phyloP scores from a whole-genome alignment of 2,888 invertebrate genomes.

The Megaustenia siamemsis region DNA sequence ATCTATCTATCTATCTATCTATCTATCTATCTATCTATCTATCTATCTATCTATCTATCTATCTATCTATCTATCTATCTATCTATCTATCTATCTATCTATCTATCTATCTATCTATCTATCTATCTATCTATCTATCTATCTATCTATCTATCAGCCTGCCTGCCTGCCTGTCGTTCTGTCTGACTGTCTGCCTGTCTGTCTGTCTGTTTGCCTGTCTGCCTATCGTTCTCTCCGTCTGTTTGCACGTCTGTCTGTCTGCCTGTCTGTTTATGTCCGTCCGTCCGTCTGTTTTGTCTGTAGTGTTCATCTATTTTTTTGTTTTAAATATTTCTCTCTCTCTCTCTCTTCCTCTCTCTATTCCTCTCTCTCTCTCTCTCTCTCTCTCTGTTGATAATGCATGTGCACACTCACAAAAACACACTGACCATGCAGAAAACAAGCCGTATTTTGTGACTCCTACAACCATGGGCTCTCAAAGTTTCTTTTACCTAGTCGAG shows the following conservation, averaged over 20 bases:
- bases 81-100: conserved; percentile 22
- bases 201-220: background rate
- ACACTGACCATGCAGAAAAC: too few relatives aligned
- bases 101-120: conserved; percentile 31
- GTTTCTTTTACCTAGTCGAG: too few relatives aligned
- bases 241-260: too few relatives aligned
- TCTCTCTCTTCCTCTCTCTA: background rate
- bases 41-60: conserved; percentile 12
- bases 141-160: conserved; percentile 24
- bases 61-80: conserved; percentile 17
- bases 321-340: too few relatives aligned
- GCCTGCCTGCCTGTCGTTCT: background rate
- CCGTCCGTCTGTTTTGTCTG: background rate
- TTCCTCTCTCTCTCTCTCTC: too few relatives aligned
- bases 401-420: too few relatives aligned
- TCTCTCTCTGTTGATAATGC: too few relatives aligned
- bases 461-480: too few relatives aligned
- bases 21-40: conserved; percentile 12
- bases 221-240: too few relatives aligned
- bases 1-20: conserved; percentile 15
- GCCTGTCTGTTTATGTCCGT: too few relatives aligned
- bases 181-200: background rate
- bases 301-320: background rate
- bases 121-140: conserved; percentile 35
- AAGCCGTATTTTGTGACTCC: too few relatives aligned